Conservation (phyloP, 1,140 invertebrate genomes). For the Solen grandis region DNA sequence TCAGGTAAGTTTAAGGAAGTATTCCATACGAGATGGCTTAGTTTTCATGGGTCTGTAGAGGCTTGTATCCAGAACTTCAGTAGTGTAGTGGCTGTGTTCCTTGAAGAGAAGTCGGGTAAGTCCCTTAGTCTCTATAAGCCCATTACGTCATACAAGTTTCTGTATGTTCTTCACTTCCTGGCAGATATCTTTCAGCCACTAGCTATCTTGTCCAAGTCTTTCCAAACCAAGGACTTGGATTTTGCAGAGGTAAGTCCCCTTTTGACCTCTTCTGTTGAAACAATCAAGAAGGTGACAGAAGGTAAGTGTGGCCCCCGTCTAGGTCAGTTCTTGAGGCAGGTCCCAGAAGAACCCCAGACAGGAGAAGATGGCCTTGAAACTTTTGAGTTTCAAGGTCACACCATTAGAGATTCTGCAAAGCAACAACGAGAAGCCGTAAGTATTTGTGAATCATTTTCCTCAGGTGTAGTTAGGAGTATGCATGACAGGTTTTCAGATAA, state of each 20-base stretch:
- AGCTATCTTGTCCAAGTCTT: constrained; percentile 31
- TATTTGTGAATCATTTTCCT: not conserved
- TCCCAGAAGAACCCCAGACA: not conserved
- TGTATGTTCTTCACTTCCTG: constrained; percentile 40
- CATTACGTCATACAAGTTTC: constrained; percentile 33
- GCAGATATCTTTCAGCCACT: constrained; percentile 18
- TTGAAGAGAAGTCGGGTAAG: constrained; percentile 41
- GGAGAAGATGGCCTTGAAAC: constrained; percentile 20
- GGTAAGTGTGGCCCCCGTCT: not conserved
- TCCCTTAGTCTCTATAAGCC: constrained; percentile 30
- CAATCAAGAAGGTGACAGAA: constrained; percentile 1
- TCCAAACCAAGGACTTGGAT: constrained; percentile 9
- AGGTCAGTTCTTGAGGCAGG: not conserved
- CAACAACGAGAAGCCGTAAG: constrained; percentile 6
- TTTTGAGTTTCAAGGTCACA: constrained; percentile 15
- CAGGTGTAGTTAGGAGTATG: not conserved
- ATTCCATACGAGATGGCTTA: constrained; percentile 56
- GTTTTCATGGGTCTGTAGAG: constrained; percentile 58
- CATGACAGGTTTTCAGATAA: constrained; percentile 10
- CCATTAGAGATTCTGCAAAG: not conserved
- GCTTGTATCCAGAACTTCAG: constrained; percentile 9
- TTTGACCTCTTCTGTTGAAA: constrained; percentile 2
- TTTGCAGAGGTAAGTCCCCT: constrained; percentile 15
- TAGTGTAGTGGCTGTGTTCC: constrained; percentile 19
- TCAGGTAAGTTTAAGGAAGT: constrained; percentile 52